Base-by-base conservation (phyloP, 2,113 vertebrate species). In the Rattus rattus region DNA sequence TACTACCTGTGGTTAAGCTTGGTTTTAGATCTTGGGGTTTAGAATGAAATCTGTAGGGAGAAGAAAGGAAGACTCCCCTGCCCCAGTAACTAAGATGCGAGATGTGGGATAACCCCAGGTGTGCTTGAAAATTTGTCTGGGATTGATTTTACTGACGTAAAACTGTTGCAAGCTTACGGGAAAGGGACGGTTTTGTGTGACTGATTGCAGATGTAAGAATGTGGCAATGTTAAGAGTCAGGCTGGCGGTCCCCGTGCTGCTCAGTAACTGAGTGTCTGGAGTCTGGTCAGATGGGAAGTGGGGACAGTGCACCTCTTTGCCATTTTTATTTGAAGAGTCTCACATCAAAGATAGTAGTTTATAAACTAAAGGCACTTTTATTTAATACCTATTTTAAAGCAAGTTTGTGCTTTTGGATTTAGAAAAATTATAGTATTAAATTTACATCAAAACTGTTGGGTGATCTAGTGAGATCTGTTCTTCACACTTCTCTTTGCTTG, bases 31-130 rank as follows among this genome's bases (percentile, higher is more conserved):
- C 1, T 91, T 63, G 7, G 92, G 92, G 39, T 83, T 61, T 90
- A 47, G 26, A 92, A 88, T 92, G n/a, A 91, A 92, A 77, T 91
- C 56, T 90, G 14, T 89, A 87, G 59, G 77, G 17, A 70, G 56
- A 43, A 77, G 26, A 92, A 81, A 91, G 36, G 47, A 28, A 56
- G 28, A 61, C 2, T 36, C 2, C 28, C 1, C 65, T 0, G 19
- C 63, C 26, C 63, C 80, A 11, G 30, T 79, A 54, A 84, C 22
- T 84, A 76, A 72, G 49, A 69, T 63, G 70, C 84, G 56, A 93
- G 80, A 79, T 17, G n/a, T 3, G 94, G 61, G 20, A 26, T 39
- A 79, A 24, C 56, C 2, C 67, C 43, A 49, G 59, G 5, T 70
- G 13, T 67, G 5, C 39, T 89, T 95, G 39, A 39, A 72, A 91